Percentiles rank a stretch among this genome's conserved stretches.
phyloP scores from a whole-genome alignment of 2,113 vertebrate genomes.

The Fulica atra region DNA sequence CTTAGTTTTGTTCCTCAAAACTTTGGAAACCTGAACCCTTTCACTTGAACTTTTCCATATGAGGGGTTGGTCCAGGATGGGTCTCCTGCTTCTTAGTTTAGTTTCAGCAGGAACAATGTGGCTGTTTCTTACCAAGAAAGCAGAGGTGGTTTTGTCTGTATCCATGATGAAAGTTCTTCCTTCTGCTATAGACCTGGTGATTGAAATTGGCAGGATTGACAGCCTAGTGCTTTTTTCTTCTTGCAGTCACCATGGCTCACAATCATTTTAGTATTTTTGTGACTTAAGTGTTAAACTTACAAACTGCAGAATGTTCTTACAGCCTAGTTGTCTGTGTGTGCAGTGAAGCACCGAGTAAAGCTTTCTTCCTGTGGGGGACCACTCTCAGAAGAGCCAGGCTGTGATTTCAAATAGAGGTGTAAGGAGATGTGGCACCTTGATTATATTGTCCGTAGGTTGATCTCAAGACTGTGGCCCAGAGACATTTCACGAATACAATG shows the following conservation, averaged over 20 bases:
- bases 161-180: neutral
- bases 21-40: neutral
- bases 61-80: neutral
- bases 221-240: neutral
- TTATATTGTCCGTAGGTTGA: neutral
- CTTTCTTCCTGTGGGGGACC: neutral
- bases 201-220: neutral
- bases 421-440: neutral
- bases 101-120: neutral
- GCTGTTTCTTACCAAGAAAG: neutral
- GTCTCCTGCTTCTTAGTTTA: neutral
- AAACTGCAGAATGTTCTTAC: neutral
- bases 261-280: neutral
- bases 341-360: neutral
- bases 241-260: neutral
- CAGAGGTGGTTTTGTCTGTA: neutral
- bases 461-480: neutral
- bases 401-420: neutral
- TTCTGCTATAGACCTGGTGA: neutral
- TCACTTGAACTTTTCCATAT: neutral
- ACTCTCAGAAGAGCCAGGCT: neutral
- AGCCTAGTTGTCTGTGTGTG: neutral
- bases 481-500: rapidly evolving
- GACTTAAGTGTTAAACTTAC: neutral
- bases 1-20: neutral